Evolutionary conservation across 2,888 invertebrate species (phyloP), one percentile per base, ranked within the genome.

Genomic region (Archips xylosteana): DNA sequence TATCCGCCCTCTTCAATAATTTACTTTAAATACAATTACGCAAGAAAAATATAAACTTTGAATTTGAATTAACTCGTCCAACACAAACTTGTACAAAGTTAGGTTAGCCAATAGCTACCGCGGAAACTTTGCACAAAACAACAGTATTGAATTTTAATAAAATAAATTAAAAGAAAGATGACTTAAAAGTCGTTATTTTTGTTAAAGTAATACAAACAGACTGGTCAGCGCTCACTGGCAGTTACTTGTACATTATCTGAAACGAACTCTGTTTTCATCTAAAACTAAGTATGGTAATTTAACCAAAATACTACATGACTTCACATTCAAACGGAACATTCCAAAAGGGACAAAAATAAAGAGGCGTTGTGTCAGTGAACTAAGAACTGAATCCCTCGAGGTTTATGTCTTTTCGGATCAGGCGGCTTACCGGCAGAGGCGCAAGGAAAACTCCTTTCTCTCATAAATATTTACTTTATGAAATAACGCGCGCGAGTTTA

Each of bases 391-490:
- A 94, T 92, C 92, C 92, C 91, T 76, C 75, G 91, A 90, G 92
- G 92, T 93, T 92, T 93, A 92, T 91, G 92, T 92, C 91, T 93
- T 92, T 92, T 91, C 87, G 92, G 93, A 93, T 94, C 92, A 91
- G 85, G 82, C 86, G 89, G 92, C 92, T 92, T 92, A 92, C 89
- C 81, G 85, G 82, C 87, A 89, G 89, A 91, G 89, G 90, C 87
- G 86, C 85, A 87, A 82, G 84, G 85, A 85, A 86, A 91, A 89
- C 90, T 89, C 90, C 88, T 89, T 89, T 87, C 84, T 85, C 90
- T 93, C 92, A 94, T 93, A 94, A 94, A 94, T 94, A 94, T 94
- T 94, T 94, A 94, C 93, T 90, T 91, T 92, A 94, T 91, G 91
- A 94, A 93, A 94, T 92, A 92, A 92, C 90, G 85, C 86, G 87